These are phyloP conservation scores for Speoplatyrhinus poulsoni DNA, from an alignment of 2,113 vertebrate species.

Conservation along the genomic window DNA sequence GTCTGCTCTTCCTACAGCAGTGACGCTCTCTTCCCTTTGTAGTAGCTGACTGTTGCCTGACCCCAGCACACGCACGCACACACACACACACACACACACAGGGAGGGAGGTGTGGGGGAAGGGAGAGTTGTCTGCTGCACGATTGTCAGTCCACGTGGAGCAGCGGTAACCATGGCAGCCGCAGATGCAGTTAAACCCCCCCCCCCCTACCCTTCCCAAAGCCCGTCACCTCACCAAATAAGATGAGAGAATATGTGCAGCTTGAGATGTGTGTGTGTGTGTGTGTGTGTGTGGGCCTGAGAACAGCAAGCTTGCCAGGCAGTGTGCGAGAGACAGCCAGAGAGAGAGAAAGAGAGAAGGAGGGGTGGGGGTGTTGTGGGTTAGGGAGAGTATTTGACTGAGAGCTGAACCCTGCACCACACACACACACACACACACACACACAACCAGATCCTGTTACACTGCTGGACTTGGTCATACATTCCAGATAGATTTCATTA, in stretches of 20 bases:
- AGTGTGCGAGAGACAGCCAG: constrained; percentile 28
- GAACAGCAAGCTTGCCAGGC: constrained; percentile 49
- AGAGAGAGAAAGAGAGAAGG: constrained; percentile 33
- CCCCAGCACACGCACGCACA: constrained; percentile 53
- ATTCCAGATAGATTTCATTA: constrained; percentile 61
- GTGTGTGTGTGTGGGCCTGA: constrained; percentile 50
- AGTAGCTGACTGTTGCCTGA: constrained; percentile 73
- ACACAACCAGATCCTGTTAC: constrained; percentile 54
- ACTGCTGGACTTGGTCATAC: constrained; percentile 47
- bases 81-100: neutral
- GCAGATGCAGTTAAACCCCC: constrained; percentile 43
- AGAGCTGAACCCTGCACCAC: constrained; percentile 56
- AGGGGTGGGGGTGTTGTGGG: constrained; percentile 27
- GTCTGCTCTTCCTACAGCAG: constrained; percentile 66
- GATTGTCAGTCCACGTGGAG: constrained; percentile 74
- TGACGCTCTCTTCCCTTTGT: constrained; percentile 63
- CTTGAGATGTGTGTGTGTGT: constrained; percentile 7
- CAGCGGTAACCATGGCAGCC: constrained; percentile 72
- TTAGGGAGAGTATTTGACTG: constrained; percentile 66
- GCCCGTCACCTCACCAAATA: constrained; percentile 32
- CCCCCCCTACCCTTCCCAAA: neutral
- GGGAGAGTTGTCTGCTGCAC: constrained; percentile 39
- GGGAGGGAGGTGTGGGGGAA: constrained; percentile 11
- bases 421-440: constrained; percentile 22
- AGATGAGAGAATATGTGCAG: constrained; percentile 41